A percentile compares a stretch with the other conserved stretches of the same genome.
These are phyloP conservation scores for Gadus chalcogrammus DNA, from an alignment of 2,113 vertebrate genomes.

Conservation along the genomic window DNA sequence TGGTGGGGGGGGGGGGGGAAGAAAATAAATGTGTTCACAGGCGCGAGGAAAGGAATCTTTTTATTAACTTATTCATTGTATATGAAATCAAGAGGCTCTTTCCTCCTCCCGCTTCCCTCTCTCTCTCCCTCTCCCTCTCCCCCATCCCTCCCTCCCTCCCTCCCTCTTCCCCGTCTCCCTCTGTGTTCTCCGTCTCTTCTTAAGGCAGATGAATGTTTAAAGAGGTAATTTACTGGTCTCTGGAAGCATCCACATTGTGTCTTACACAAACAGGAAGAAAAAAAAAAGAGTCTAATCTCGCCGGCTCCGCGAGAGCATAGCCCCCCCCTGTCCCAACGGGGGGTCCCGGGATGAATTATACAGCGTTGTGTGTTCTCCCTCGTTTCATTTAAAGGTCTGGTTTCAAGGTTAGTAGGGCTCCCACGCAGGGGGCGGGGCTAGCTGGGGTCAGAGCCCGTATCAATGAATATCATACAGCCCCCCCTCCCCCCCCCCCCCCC, in stretches of 20 bases:
- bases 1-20: too few relatives aligned
- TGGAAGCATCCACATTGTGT: conserved; percentile 73
- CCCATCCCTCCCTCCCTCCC: neutral
- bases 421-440: conserved; percentile 59
- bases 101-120: conserved; percentile 35
- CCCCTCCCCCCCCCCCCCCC: too few relatives aligned
- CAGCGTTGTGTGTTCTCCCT: conserved; percentile 74
- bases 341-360: conserved; percentile 74
- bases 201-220: conserved; percentile 79
- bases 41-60: conserved; percentile 59
- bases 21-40: conserved; percentile 55
- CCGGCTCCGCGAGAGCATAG: conserved; percentile 64
- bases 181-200: conserved; percentile 58
- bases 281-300: conserved; percentile 79
- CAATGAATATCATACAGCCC: conserved; percentile 69
- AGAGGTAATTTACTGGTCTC: conserved; percentile 76
- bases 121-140: neutral
- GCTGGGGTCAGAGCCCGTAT: conserved; percentile 68
- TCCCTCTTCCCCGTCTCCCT: neutral
- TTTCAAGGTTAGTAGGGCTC: conserved; percentile 68
- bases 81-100: conserved; percentile 73
- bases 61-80: conserved; percentile 81
- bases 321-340: conserved; percentile 62
- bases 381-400: conserved; percentile 75
- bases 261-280: conserved; percentile 75